phyloP scores from a whole-genome alignment of 2,113 vertebrate genomes.

The Oophaga pumilio region DNA sequence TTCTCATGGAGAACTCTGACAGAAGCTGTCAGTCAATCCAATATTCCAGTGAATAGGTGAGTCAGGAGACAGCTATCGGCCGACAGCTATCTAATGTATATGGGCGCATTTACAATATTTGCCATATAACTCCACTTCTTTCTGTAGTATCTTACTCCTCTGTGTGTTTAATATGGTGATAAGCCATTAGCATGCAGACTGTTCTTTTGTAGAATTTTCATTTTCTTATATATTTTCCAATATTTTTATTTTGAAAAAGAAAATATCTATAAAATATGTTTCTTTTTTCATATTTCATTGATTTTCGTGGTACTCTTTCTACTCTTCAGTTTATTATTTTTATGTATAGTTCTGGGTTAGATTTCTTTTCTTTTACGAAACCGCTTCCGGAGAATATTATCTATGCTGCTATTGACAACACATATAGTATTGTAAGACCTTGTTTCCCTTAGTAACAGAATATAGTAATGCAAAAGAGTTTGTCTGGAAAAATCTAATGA shows the following conservation, averaged over 20 bases:
- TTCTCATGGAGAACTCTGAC: too few species aligned
- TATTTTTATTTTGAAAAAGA: background rate
- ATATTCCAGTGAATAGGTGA: too few species aligned
- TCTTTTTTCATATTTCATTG: background rate
- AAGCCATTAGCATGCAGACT: background rate
- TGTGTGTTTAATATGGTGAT: too few species aligned
- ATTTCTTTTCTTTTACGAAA: background rate
- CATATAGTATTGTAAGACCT: background rate
- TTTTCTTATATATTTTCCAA: background rate
- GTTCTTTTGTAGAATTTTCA: background rate
- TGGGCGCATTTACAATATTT: too few species aligned
- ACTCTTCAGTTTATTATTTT: background rate
- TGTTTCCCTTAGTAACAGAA: constrained; percentile 11
- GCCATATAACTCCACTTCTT: too few species aligned
- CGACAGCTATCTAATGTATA: too few species aligned
- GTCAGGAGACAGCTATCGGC: too few species aligned
- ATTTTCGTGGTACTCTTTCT: background rate
- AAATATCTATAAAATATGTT: too few species aligned
- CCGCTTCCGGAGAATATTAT: constrained; percentile 1
- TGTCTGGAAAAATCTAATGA: constrained; percentile 29
- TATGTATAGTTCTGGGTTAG: background rate
- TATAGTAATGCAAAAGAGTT: constrained; percentile 13
- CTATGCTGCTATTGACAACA: constrained; percentile 30
- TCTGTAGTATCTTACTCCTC: too few species aligned
- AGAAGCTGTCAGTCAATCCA: too few species aligned